Evolutionary conservation across 2,888 invertebrate genomes (phyloP), one percentile per base, ranked within the genome.

Genomic region (Heteromurus nitidus): DNA sequence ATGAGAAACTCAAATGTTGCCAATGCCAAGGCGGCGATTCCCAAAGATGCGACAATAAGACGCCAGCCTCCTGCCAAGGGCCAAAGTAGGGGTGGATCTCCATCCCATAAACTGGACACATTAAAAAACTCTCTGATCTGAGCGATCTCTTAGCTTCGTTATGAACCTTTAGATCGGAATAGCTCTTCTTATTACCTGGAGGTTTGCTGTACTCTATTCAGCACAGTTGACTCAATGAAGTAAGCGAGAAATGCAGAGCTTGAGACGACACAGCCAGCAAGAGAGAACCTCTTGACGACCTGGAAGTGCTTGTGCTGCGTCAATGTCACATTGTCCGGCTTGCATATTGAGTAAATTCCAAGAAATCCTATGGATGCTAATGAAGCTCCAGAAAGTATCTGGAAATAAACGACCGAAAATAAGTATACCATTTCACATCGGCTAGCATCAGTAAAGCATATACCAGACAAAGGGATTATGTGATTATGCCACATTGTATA

Each of bases 1-100:
- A 87, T 84, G n/a, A 87, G 73, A 58, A 87, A 87, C 81, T 87
- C 87, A 55, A 87, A 86, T 2, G 87, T 87, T 11, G 86, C 77
- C 11, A 87, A 50, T 11, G 87, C 83, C 50, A 87, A 62, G 2
- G 86, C 86, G 13, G 87, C 82, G 18, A 87, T 85, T 36, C 85
- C 85, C 22, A 86, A n/a, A 58, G 86, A 82, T 16, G 86, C 87
- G 9, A 86, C 85, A 22, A 74, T 75, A 11, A 87, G 64, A 68
- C 87, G 68, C 86, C 86, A 87, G 30, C 86, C 85, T n/a, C 85
- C 86, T n/a, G 82, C 82, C 18, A 87, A 70, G 13, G 86, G 87
- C 85, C 86, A 86, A 13, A 87, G 73, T 42, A 87, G 24, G 31
- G 87, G 87, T 30, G 87, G 87, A 70, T 86, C 86, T 9, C 87